Conservation (phyloP, 2,113 vertebrate species). For the Platysteira castanea region DNA sequence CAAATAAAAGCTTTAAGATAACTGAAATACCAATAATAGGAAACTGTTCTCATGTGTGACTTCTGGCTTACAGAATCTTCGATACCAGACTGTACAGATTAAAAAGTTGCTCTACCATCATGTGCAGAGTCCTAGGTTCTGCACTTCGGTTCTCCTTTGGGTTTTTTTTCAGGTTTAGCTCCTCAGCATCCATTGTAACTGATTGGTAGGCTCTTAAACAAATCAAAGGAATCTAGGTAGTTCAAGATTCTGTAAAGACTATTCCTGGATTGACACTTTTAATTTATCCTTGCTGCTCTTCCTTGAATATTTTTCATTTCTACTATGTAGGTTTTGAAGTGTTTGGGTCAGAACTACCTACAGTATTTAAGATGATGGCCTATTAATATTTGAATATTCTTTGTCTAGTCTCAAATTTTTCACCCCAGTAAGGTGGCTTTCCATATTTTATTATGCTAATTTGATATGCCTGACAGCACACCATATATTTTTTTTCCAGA, state of each 20-base stretch:
- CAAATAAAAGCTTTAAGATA: neutral
- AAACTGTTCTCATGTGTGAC: neutral
- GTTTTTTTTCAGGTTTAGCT: neutral
- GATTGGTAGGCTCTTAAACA: neutral
- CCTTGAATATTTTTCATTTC: neutral
- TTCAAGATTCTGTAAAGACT: neutral
- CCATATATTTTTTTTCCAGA: fast-evolving
- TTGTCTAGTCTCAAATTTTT: neutral
- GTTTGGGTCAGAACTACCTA: neutral
- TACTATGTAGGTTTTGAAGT: neutral
- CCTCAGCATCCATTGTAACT: neutral
- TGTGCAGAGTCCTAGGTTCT: neutral
- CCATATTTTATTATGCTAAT: neutral
- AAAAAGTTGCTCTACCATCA: neutral
- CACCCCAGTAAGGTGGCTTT: neutral
- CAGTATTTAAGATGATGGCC: neutral
- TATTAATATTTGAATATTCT: neutral
- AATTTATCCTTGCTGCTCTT: neutral
- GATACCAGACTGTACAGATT: neutral
- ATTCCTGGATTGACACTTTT: neutral
- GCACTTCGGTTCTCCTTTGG: neutral
- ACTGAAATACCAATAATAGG: neutral
- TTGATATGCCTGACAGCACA: neutral
- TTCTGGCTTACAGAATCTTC: neutral
- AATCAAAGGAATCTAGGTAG: neutral